Evolutionary conservation across 2,113 vertebrate genomes (phyloP), one percentile per base, ranked within the genome.

Genomic region (Engystomops pustulosus): DNA sequence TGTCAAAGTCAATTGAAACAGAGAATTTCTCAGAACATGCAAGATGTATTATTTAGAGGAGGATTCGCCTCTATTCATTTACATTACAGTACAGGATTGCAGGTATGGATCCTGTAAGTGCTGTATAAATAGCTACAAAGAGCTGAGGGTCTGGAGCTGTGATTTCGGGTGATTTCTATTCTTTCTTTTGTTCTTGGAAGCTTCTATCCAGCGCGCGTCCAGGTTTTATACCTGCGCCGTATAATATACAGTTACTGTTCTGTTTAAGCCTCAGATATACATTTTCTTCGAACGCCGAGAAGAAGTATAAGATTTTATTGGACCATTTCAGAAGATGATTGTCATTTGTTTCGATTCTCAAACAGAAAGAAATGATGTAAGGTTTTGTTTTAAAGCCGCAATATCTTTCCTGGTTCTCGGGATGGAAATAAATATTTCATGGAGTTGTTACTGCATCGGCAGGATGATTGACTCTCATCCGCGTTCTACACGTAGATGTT

Each of bases 351-450:
- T 75, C 27, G 27, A 45, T 45, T 41, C 41, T 72, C 23, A 72
- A 72, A 14, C 38, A 51, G 51, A 51, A 25, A n/a, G n/a, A n/a
- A n/a, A n/a, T 32, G 45, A 51, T 76, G 45, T 53, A 53, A 11
- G 47, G 34, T 51, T 49, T 15, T 53, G 47, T 49, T 47, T 23
- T 30, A 49, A 74, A 74, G 25, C 45, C 49, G 71, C 45, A 32
- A 75, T 75, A 49, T 32, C 15, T 32, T 15, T 65, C 60, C 60
- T 18, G 17, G 60, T 51, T 76, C 72, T 53, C 47, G 20, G 11
- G 45, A 32, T 76, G 25, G 45, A 32, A 4, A 32, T 76, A 76
- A 76, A 76, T 76, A 76, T 76, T 53, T 53, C 27, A 76, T 76
- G 72, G 30, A 3, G 30, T 12, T 53, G 72, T 53, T 76, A 76